Base-by-base conservation (phyloP, 2,113 vertebrate species). In the Cinclus mexicanus region DNA sequence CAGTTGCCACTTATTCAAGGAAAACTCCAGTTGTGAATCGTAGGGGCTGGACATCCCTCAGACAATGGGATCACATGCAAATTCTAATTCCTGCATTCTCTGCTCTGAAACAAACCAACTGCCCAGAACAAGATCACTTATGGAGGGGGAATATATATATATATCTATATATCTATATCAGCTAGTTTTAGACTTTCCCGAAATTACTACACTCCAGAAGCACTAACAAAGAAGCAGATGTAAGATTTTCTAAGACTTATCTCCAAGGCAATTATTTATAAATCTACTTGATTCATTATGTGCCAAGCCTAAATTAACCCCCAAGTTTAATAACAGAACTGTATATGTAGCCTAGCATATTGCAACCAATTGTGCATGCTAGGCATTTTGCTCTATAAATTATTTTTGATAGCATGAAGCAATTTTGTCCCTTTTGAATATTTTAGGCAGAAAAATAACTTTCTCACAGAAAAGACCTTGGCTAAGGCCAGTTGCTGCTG, bases 151-250 rank as follows among this genome's bases (percentile, higher is more conserved):
- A 90, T 78, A 57, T 33, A 77, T 94, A 77, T 94, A 46, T 50
- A 90, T 93, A 37, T 37, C 35, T 37, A 37, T 37, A 37, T 33
- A 77, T 94, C 86, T 63, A 46, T 50, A 90, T 93, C 83, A 94
- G 88, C 88, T 83, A 57, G 76, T 93, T 94, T 88, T 42, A 77
- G 60, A 61, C 83, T 90, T 95, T 96, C 93, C 91, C 69, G 60
- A 96, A 96, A 95, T 86, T 61, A 95, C 92, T 87, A 11, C 61
- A 57, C 92, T 93, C 67, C 88, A 96, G 74, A 96, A 96, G 83
- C 67, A 55, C 88, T 89, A 95, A 94, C 93, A 96, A 96, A 97
- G 90, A 90, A 90, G 67, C 94, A 96, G 94, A 96, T 96, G 93
- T 68, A 95, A 93, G 92, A 94, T 83, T 87, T 92, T 96, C 80